These are phyloP conservation scores for Petrocephalus microphthalmus DNA, from an alignment of 2,113 vertebrate genomes.

Conservation along the genomic window DNA sequence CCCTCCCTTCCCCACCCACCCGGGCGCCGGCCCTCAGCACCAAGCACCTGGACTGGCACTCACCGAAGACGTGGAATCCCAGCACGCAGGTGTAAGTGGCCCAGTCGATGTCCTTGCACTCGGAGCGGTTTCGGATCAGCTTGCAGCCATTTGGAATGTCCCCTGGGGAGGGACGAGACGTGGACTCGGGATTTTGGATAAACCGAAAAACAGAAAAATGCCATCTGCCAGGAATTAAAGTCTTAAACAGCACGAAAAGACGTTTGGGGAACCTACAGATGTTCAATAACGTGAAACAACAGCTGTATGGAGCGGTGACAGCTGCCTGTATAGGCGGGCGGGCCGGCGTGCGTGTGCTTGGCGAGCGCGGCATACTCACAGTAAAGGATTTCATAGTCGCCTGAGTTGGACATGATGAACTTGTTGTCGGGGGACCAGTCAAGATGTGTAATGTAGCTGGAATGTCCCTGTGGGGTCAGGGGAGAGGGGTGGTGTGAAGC, in stretches of 20 bases:
- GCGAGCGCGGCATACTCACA: constrained; percentile 70
- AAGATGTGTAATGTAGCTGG: constrained; percentile 98
- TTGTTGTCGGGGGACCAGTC: constrained; percentile 98
- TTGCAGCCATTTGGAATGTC: constrained; percentile 89
- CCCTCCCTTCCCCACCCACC: background rate
- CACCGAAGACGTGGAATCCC: constrained; percentile 94
- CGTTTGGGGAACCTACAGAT: background rate
- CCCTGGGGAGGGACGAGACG: constrained; percentile 66
- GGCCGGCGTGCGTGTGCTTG: background rate
- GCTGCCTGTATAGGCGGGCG: background rate
- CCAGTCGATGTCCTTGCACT: constrained; percentile 97
- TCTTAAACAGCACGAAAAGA: background rate
- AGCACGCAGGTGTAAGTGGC: constrained; percentile 91
- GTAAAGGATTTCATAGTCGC: constrained; percentile 98
- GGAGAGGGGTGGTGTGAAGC: background rate
- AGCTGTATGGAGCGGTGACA: background rate
- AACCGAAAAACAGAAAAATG: background rate
- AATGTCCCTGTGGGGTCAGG: constrained; percentile 79
- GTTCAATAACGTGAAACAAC: background rate
- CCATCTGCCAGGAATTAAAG: background rate
- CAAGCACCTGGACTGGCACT: constrained; percentile 40
- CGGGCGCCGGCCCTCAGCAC: background rate
- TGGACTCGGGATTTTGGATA: background rate
- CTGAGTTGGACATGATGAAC: constrained; percentile 98
- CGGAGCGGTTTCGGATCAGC: constrained; percentile 89